phyloP scores from a whole-genome alignment of 1,140 invertebrate species.

The Caenorhabditis inopinata region DNA sequence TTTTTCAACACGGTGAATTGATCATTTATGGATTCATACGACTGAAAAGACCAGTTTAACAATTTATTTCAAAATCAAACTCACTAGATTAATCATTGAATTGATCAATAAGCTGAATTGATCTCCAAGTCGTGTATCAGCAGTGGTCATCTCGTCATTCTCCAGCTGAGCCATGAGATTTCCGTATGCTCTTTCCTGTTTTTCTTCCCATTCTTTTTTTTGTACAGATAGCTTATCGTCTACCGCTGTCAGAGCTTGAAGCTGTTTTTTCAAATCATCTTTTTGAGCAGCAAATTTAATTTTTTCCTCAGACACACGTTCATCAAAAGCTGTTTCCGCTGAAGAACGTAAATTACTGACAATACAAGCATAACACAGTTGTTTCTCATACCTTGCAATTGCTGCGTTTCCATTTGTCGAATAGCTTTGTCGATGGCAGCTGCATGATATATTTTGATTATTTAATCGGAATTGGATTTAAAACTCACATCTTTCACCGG shows the following conservation, averaged over 20 bases:
- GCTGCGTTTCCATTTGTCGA: not conserved
- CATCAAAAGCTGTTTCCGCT: not conserved
- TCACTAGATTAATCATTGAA: not conserved
- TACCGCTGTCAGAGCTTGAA: not conserved
- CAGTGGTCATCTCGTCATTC: not conserved
- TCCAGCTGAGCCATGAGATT: not conserved
- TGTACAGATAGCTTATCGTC: not conserved
- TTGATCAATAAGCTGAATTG: not conserved
- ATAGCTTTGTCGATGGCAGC: not conserved
- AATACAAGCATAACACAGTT: too few relatives aligned
- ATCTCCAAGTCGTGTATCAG: not conserved
- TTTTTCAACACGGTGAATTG: not conserved
- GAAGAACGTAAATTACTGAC: not conserved
- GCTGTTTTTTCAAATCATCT: not conserved
- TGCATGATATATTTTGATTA: not conserved
- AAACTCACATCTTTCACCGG: not conserved
- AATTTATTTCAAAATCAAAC: not conserved
- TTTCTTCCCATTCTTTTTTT: not conserved
- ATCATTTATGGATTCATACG: not conserved
- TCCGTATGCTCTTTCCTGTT: not conserved
- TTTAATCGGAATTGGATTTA: too few relatives aligned
- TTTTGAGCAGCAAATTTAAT: not conserved
- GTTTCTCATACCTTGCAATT: not conserved
- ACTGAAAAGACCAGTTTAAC: not conserved
- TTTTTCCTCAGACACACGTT: not conserved